Conservation (phyloP, 1,140 invertebrate species). For the Leguminivora glycinivorella region DNA sequence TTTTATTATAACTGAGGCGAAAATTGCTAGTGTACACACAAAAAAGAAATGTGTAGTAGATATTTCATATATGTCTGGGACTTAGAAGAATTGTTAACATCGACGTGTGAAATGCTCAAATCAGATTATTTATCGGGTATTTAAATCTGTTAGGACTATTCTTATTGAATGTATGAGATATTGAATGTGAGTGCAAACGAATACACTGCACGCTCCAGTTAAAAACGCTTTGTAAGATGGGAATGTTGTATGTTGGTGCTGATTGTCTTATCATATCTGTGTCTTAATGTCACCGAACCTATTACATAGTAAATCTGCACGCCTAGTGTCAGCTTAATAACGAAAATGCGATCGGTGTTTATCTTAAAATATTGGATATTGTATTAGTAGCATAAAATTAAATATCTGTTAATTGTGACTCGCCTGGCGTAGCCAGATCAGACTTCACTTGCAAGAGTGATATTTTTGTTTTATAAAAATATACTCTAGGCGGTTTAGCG, state of each 20-base stretch:
- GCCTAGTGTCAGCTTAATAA: conserved; percentile 12
- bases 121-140: background rate
- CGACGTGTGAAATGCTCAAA: conserved; percentile 23
- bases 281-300: conserved; percentile 14
- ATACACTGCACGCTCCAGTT: background rate
- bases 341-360: conserved; percentile 15
- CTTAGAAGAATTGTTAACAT: conserved; percentile 10
- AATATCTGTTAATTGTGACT: conserved; percentile 15
- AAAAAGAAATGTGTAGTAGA: background rate
- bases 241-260: conserved; percentile 20
- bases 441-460: background rate
- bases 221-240: conserved; percentile 18
- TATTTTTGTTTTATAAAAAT: conserved; percentile 22
- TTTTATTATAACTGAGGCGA: background rate
- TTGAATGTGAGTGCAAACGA: background rate
- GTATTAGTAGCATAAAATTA: background rate
- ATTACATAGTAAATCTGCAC: conserved; percentile 9
- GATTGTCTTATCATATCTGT: conserved; percentile 14
- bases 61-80: background rate
- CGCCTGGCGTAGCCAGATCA: background rate
- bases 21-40: background rate
- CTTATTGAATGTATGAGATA: background rate
- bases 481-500: no score
- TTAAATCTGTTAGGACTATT: conserved; percentile 11
- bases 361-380: conserved; percentile 13